A percentile compares a stretch with the other conserved stretches of the same genome.
These are phyloP conservation scores for Plectropomus leopardus DNA, from an alignment of 2,113 vertebrate genomes.

Conservation along the genomic window DNA sequence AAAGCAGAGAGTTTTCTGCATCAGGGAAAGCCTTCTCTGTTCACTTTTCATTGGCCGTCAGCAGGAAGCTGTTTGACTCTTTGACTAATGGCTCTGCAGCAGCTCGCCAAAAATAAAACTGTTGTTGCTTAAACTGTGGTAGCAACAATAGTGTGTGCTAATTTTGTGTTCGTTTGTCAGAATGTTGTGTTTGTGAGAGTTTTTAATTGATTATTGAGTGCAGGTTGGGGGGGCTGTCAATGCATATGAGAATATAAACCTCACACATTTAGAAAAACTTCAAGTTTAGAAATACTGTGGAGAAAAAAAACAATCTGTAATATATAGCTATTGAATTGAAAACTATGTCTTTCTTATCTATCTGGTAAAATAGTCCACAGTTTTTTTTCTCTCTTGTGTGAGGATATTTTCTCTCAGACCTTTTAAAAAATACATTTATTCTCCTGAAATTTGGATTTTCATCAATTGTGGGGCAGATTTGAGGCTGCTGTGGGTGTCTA, in stretches of 20 bases:
- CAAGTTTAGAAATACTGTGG: neutral
- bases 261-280: neutral
- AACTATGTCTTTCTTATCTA: slow-evolving; percentile 11
- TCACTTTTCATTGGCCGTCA: slow-evolving; percentile 50
- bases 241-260: slow-evolving; percentile 19
- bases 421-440: slow-evolving; percentile 28
- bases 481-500: neutral
- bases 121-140: slow-evolving; percentile 41
- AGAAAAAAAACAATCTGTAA: neutral
- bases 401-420: neutral
- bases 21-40: slow-evolving; percentile 51
- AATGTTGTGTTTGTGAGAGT: slow-evolving; percentile 6
- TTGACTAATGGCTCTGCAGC: slow-evolving; percentile 56
- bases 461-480: neutral
- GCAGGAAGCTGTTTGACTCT: slow-evolving; percentile 55
- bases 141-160: slow-evolving; percentile 20
- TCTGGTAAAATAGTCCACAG: neutral
- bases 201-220: slow-evolving; percentile 41
- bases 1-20: slow-evolving; percentile 42
- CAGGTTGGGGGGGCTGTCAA: slow-evolving; percentile 16
- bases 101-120: slow-evolving; percentile 42
- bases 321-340: neutral
- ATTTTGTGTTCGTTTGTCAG: neutral
- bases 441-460: neutral
- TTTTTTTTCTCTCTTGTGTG: neutral